These are phyloP conservation scores for Plectropomus leopardus DNA, from an alignment of 2,113 vertebrate species.

Conservation along the genomic window DNA sequence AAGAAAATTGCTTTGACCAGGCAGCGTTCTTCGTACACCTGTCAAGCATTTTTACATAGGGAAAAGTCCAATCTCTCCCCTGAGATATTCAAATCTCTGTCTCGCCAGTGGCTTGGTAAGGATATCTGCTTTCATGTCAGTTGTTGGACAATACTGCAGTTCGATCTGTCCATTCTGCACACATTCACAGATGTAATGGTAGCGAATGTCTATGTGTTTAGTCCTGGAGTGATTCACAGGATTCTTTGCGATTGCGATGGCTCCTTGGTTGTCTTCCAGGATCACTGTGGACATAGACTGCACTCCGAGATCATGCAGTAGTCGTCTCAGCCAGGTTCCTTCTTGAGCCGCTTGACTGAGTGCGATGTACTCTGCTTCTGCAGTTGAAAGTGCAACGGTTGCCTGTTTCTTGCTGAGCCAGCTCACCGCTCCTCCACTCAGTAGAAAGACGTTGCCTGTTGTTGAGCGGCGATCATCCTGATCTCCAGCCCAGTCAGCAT, in stretches of 20 bases:
- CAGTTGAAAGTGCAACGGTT: too few species aligned
- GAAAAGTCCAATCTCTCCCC: too few species aligned
- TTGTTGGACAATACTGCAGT: constrained; percentile 24
- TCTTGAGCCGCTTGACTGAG: constrained; percentile 21
- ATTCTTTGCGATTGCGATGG: constrained; percentile 24
- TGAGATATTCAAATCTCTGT: not conserved
- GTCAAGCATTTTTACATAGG: too few species aligned
- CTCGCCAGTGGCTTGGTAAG: constrained; percentile 4
- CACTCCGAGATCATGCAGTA: constrained; percentile 7
- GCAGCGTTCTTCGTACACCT: too few species aligned
- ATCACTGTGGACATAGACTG: not conserved
- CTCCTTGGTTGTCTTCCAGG: constrained; percentile 12
- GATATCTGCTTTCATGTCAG: constrained; percentile 11
- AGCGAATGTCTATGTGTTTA: constrained; percentile 3
- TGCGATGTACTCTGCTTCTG: not conserved
- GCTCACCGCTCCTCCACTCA: too few species aligned
- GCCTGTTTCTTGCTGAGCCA: too few species aligned
- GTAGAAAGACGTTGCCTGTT: too few species aligned
- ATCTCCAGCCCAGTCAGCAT: constrained; percentile 23
- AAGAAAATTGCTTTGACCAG: too few species aligned
- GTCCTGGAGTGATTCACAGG: constrained; percentile 17
- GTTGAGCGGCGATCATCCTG: constrained; percentile 5
- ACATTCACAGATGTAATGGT: constrained; percentile 14
- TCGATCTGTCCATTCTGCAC: constrained; percentile 41
- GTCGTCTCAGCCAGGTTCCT: not conserved